phyloP scores from a whole-genome alignment of 1,140 invertebrate species.

The Drosophila nasuta region DNA sequence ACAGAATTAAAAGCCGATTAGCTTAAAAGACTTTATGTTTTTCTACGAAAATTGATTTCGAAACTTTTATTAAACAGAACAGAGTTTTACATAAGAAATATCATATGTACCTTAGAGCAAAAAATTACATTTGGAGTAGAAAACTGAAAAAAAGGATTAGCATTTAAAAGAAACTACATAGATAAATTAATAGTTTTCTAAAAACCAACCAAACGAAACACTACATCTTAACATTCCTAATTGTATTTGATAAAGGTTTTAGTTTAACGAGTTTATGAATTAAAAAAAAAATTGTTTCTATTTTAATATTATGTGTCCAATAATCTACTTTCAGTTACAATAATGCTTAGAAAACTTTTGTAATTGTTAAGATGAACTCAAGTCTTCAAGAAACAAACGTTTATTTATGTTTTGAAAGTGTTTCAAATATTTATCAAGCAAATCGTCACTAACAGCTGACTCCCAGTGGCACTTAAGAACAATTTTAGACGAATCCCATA shows the following conservation, averaged over 20 bases:
- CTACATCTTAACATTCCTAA: too few relatives aligned
- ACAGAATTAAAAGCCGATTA: conserved; percentile 45
- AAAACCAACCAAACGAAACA: too few relatives aligned
- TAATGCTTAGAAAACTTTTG: neutral
- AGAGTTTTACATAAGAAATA: neutral
- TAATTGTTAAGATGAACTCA: neutral
- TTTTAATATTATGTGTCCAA: neutral
- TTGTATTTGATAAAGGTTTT: too few relatives aligned
- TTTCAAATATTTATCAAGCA: conserved; percentile 12
- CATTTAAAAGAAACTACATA: neutral
- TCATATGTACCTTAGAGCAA: too few relatives aligned
- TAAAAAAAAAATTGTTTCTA: too few relatives aligned
- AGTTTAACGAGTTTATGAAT: too few relatives aligned
- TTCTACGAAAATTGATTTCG: neutral
- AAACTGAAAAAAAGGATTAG: too few relatives aligned
- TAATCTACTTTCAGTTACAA: neutral
- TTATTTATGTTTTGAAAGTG: neutral
- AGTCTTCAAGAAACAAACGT: neutral
- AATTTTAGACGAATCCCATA: neutral
- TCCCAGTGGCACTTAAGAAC: neutral
- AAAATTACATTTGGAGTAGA: neutral
- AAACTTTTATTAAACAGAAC: neutral
- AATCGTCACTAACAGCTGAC: neutral
- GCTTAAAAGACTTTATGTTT: conserved; percentile 31
- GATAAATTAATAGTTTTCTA: too few relatives aligned